Evolutionary conservation across 1,140 invertebrate species (phyloP).

Genomic region (Aphidius gifuensis): DNA sequence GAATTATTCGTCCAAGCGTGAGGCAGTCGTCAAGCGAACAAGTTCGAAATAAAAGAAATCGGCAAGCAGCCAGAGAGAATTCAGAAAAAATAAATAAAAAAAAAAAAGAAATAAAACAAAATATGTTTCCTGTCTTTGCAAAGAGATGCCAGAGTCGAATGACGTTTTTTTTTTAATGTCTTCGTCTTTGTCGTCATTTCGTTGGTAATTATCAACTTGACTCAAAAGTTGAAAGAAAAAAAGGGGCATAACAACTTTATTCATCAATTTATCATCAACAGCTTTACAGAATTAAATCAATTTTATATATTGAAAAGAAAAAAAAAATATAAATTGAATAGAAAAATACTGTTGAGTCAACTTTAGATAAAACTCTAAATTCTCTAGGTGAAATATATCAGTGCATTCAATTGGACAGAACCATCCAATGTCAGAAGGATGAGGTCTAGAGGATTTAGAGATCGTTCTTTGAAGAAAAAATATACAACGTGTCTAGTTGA

Average conservation of each 20-base stretch:
- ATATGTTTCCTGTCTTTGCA: slow-evolving; percentile 11
- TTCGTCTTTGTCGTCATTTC: too few relatives aligned
- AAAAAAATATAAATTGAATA: background rate
- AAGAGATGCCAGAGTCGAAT: slow-evolving; percentile 2
- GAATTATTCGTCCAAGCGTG: too few relatives aligned
- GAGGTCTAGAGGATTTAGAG: slow-evolving; percentile 38
- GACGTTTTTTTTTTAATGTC: background rate
- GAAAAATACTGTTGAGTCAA: slow-evolving; percentile 6
- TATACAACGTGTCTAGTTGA: slow-evolving; percentile 35
- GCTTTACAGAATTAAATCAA: too few relatives aligned
- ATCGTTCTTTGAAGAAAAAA: slow-evolving; percentile 46
- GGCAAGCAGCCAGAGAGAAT: slow-evolving; percentile 16
- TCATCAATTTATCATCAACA: too few relatives aligned
- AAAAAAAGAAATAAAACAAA: slow-evolving; percentile 19
- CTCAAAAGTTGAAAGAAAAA: too few relatives aligned
- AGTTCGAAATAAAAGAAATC: too few relatives aligned
- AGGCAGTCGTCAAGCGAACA: too few relatives aligned
- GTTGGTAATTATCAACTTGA: slow-evolving; percentile 7
- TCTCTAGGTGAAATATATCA: slow-evolving; percentile 13
- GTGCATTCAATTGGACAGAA: background rate
- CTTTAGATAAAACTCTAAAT: background rate
- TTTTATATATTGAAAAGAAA: too few relatives aligned
- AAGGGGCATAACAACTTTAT: too few relatives aligned
- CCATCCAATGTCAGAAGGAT: slow-evolving; percentile 10
- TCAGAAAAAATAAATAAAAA: slow-evolving; percentile 12